phyloP scores from a whole-genome alignment of 2,888 invertebrate species.

The Frankliniella intonsa region DNA sequence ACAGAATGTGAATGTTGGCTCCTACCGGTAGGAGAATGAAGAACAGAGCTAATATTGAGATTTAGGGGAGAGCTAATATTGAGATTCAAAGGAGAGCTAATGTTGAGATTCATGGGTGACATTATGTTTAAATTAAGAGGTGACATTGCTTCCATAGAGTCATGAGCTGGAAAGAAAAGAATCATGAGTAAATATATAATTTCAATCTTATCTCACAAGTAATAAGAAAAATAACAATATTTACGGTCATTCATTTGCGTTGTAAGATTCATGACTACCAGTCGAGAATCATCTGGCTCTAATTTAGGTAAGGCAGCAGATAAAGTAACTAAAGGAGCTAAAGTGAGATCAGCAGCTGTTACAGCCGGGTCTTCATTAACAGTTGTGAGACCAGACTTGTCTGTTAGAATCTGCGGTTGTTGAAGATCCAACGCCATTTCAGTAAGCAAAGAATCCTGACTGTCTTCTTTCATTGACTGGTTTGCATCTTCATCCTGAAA shows the following conservation, averaged over 20 bases:
- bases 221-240: background rate
- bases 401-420: background rate
- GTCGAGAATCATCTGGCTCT: background rate
- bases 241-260: conserved; percentile 8
- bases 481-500: conserved; percentile 2
- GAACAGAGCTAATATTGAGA: background rate
- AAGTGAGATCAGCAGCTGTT: background rate
- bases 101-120: conserved; percentile 16
- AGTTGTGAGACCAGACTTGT: background rate
- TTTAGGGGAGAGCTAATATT: conserved; percentile 5
- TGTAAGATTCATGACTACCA: background rate
- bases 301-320: background rate
- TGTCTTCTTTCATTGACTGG: conserved; percentile 5
- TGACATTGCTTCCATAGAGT: conserved; percentile 15
- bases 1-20: background rate
- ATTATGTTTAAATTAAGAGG: background rate
- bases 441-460: background rate
- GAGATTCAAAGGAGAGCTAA: background rate
- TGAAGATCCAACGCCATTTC: conserved; percentile 6
- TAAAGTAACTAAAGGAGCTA: background rate
- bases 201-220: background rate
- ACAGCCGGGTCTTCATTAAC: background rate
- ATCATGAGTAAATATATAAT: background rate
- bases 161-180: background rate
- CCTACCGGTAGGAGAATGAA: background rate